Base-by-base conservation (phyloP, 1,140 invertebrate genomes). In the Acromyrmex charruanus region DNA sequence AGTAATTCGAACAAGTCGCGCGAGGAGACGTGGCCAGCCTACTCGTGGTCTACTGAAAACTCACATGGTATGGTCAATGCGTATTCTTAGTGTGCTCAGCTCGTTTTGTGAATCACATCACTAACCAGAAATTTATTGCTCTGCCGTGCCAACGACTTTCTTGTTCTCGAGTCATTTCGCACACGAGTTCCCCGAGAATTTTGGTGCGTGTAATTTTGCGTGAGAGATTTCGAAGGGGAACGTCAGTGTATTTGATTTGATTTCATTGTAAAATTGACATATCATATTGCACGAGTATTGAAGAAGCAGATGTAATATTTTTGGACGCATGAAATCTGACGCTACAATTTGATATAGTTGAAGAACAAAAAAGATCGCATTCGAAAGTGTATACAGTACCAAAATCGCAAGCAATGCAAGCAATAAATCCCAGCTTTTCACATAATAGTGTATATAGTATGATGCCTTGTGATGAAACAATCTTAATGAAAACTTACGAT, bases 401-500 rank as follows among this genome's bases (percentile, higher is more conserved):
- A 53, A 35, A 89, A 65, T 72, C 63, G 85, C 81, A 86, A 90
- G 35, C 53, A 72, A 90, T 87, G 81, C 82, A 91, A 94, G 93
- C 94, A 94, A 94, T 94, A 94, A 94, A 94, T 94, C 92, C 87
- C 89, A 94, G 93, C 86, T 91, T 92, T 92, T 94, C 93, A 93
- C 89, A 87, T 86, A 92, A 90, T 89, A 91, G 90, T 93, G 93
- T 92, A 93, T 92, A 91, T 92, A 91, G 69, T 89, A 87, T 91
- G 85, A 89, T 71, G 88, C 59, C 5, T 69, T 53, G 16, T 77
- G 39, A 25, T 44, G 58, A 90, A 66, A 82, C 25, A 77, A 35
- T 85, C 55, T 71, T 63, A 65, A 28, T 75, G 35, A 88, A 88
- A 87, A 95, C 94, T 95, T 94, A 95, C 98, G 79, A 98, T 96